phyloP scores from a whole-genome alignment of 2,888 invertebrate species.

The Callosobruchus maculatus region DNA sequence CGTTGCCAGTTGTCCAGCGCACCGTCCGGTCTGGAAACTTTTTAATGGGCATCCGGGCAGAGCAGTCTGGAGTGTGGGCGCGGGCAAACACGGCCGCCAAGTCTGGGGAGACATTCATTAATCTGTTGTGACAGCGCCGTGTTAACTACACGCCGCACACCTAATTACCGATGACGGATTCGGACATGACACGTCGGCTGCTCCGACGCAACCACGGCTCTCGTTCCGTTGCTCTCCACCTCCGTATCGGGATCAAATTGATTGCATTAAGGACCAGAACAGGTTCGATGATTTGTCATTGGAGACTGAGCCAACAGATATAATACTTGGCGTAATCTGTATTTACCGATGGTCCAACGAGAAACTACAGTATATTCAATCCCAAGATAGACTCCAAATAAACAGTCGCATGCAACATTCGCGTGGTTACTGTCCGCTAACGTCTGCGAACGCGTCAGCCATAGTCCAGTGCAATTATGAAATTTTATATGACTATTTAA shows the following conservation, averaged over 20 bases:
- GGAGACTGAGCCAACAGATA: too few species aligned
- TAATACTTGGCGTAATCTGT: too few species aligned
- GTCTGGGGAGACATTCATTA: slow-evolving; percentile 51
- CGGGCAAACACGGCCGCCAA: slow-evolving; percentile 16
- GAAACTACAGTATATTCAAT: too few species aligned
- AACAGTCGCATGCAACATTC: too few species aligned
- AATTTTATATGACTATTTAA: too few species aligned
- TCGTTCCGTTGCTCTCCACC: neutral
- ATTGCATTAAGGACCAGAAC: neutral
- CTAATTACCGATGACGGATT: slow-evolving; percentile 51
- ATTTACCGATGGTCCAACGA: too few species aligned
- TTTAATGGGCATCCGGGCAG: slow-evolving; percentile 6
- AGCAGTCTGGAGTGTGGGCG: slow-evolving; percentile 19
- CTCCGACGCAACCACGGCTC: neutral
- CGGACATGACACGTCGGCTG: slow-evolving; percentile 9
- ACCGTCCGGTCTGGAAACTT: neutral
- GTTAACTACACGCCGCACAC: slow-evolving; percentile 51
- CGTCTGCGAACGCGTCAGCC: too few species aligned
- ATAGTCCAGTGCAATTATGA: too few species aligned
- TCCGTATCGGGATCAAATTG: neutral
- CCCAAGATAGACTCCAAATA: too few species aligned
- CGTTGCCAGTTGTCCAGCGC: neutral
- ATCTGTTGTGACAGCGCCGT: slow-evolving; percentile 51
- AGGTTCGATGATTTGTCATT: neutral
- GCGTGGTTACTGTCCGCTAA: too few species aligned